These are phyloP conservation scores for Gasterosteus aculeatus DNA, from an alignment of 2,113 vertebrate genomes.

Conservation along the genomic window DNA sequence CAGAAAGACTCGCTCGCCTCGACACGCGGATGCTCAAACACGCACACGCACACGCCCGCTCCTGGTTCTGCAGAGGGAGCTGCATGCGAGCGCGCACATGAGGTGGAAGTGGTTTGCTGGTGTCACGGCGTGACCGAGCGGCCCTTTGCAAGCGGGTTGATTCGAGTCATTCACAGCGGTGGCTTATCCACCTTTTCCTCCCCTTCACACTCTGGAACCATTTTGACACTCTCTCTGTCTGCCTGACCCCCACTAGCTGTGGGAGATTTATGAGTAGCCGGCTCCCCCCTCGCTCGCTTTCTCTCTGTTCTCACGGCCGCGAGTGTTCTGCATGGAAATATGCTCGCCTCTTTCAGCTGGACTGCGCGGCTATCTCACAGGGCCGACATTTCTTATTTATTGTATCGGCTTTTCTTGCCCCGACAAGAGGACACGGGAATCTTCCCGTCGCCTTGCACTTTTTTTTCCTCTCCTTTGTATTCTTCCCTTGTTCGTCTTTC, in stretches of 20 bases:
- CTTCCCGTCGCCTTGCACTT: not conserved
- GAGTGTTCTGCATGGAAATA: conserved; percentile 70
- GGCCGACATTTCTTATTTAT: conserved; percentile 58
- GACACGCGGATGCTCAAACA: not conserved
- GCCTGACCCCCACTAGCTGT: conserved; percentile 67
- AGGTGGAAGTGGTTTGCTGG: too few relatives aligned
- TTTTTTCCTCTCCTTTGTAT: conserved; percentile 24
- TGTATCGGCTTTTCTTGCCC: conserved; percentile 42
- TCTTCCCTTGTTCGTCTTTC: not conserved
- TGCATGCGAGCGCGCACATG: not conserved
- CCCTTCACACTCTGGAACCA: conserved; percentile 65
- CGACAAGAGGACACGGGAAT: conserved; percentile 32
- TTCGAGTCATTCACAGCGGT: conserved; percentile 61
- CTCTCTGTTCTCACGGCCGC: conserved; percentile 58
- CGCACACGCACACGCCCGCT: not conserved
- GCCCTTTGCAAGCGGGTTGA: conserved; percentile 43
- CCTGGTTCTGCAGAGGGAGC: conserved; percentile 34
- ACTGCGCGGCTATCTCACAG: conserved; percentile 49
- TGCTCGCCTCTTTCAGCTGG: conserved; percentile 57
- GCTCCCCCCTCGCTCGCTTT: conserved; percentile 27
- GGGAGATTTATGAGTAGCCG: conserved; percentile 72
- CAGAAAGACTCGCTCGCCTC: not conserved
- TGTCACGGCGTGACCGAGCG: conserved; percentile 51
- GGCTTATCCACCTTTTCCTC: conserved; percentile 52
- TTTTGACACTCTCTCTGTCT: conserved; percentile 66